Percentiles rank a stretch among this genome's conserved stretches.
These are phyloP conservation scores for Microplitis demolitor DNA, from an alignment of 1,140 invertebrate genomes.

Conservation along the genomic window DNA sequence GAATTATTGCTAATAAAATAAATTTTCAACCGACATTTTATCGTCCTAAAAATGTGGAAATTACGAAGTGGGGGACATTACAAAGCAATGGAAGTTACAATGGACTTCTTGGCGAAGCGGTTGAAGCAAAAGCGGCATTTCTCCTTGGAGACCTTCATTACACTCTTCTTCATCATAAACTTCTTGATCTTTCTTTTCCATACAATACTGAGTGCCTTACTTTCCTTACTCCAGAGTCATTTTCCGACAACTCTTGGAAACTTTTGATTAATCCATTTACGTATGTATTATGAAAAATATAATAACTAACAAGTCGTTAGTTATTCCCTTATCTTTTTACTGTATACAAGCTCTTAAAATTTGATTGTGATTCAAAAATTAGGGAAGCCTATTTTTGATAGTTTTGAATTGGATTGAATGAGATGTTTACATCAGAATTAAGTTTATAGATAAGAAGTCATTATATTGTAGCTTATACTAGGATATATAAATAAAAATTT, in stretches of 20 bases:
- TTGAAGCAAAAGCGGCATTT: slow-evolving; percentile 70
- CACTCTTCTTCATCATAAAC: slow-evolving; percentile 68
- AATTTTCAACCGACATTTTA: slow-evolving; percentile 74
- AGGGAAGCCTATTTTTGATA: too few species aligned
- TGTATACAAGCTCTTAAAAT: too few species aligned
- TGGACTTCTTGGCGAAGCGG: slow-evolving; percentile 75
- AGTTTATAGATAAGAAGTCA: too few species aligned
- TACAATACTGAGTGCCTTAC: slow-evolving; percentile 82
- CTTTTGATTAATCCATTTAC: slow-evolving; percentile 80
- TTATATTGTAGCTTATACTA: too few species aligned
- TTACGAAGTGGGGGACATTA: slow-evolving; percentile 69
- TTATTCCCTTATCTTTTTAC: too few species aligned
- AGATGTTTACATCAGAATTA: too few species aligned
- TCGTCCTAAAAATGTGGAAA: slow-evolving; percentile 63
- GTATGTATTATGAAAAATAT: slow-evolving; percentile 48
- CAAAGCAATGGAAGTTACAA: slow-evolving; percentile 67
- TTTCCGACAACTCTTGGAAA: slow-evolving; percentile 81
- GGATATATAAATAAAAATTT: too few species aligned
- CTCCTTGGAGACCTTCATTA: slow-evolving; percentile 80
- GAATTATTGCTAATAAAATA: slow-evolving; percentile 69
- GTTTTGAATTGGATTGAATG: too few species aligned
- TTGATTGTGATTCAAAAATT: too few species aligned
- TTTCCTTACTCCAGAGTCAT: slow-evolving; percentile 79
- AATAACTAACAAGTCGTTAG: too few species aligned
- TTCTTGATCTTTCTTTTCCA: slow-evolving; percentile 77